Evolutionary conservation across 2,113 vertebrate species (phyloP).

Genomic region (Tringa solitaria): DNA sequence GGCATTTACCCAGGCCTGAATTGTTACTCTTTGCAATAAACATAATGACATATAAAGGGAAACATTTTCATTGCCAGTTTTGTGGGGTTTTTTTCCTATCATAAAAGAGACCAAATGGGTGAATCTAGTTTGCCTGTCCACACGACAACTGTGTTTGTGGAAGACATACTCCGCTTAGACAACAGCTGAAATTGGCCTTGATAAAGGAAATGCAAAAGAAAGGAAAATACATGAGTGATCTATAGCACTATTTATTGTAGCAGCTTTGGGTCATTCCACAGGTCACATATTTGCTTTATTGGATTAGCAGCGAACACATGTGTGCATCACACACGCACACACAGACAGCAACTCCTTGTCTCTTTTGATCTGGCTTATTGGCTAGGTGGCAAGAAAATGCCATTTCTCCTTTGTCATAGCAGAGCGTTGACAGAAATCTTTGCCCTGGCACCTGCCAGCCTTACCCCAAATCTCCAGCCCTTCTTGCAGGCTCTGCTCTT

Average conservation of each 20-base stretch:
- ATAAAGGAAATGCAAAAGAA: neutral
- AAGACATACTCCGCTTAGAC: neutral
- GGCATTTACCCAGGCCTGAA: neutral
- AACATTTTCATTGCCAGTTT: neutral
- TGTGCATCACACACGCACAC: neutral
- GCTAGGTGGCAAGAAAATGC: neutral
- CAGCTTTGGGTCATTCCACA: conserved; percentile 19
- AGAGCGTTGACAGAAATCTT: neutral
- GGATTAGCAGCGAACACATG: neutral
- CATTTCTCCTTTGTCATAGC: neutral
- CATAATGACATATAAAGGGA: neutral
- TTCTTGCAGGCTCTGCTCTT: neutral
- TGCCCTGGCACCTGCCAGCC: neutral
- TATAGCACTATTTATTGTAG: neutral
- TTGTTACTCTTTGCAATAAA: neutral
- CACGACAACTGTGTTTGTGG: neutral
- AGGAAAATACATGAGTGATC: neutral
- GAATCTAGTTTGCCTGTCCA: neutral
- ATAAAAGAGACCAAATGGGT: neutral
- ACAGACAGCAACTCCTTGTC: neutral
- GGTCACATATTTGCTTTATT: conserved; percentile 8
- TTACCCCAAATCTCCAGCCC: neutral
- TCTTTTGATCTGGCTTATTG: neutral
- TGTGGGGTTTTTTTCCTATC: fast-evolving
- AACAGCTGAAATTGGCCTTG: neutral